A percentile compares a stretch with the other conserved stretches of the same genome.
These are phyloP conservation scores for Trachymyrmex cornetzi DNA, from an alignment of 1,140 invertebrate species.

Conservation along the genomic window DNA sequence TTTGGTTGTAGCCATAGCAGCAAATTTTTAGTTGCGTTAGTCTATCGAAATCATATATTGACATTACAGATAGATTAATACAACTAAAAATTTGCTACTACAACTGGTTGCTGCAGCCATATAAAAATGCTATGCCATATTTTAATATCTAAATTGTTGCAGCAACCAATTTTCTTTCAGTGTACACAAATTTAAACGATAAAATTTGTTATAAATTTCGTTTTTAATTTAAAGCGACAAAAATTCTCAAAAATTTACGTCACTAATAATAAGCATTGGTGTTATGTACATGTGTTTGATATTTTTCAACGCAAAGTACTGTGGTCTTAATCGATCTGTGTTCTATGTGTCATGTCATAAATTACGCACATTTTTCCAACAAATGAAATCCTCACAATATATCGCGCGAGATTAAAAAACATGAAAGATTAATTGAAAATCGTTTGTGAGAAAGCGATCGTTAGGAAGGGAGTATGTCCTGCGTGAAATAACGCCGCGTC, in stretches of 20 bases:
- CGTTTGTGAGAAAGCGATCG: neutral
- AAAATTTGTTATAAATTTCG: conserved; percentile 14
- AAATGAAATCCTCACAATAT: neutral
- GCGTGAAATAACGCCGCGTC: conserved; percentile 6
- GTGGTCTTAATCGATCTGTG: neutral
- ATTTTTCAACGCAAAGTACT: neutral
- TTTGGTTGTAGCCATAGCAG: no score
- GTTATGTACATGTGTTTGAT: neutral
- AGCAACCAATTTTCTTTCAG: no score
- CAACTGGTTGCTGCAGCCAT: no score
- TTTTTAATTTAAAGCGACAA: neutral
- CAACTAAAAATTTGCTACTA: no score
- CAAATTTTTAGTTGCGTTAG: no score
- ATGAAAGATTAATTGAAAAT: conserved; percentile 38
- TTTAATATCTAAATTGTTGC: no score
- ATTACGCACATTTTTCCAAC: neutral
- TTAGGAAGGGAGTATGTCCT: neutral
- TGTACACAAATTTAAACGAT: neutral
- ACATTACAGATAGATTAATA: no score
- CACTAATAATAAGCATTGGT: neutral
- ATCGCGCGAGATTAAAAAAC: conserved; percentile 19
- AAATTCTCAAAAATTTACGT: neutral
- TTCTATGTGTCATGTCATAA: conserved; percentile 8
- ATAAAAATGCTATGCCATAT: no score
- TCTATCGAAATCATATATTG: no score